A percentile compares a stretch with the other conserved stretches of the same genome.
phyloP scores from a whole-genome alignment of 2,113 vertebrate genomes.

The Elanoides forficatus region DNA sequence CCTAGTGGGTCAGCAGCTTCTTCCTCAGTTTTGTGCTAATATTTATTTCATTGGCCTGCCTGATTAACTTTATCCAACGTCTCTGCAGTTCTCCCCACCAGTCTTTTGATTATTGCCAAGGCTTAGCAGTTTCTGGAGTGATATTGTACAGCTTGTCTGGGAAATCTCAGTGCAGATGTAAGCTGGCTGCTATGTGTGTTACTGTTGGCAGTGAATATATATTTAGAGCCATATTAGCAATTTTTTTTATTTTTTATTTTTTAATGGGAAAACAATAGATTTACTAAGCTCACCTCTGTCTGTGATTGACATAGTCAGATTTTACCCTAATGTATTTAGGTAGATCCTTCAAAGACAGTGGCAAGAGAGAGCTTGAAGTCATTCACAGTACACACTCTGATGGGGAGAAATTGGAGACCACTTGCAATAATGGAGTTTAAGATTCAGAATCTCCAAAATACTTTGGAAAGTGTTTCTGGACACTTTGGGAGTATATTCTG shows the following conservation, averaged over 20 bases:
- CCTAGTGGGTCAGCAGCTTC: not conserved
- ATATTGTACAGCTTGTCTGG: conserved; percentile 24
- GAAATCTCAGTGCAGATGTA: conserved; percentile 47
- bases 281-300: not conserved
- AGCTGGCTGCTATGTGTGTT: conserved; percentile 30
- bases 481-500: not conserved
- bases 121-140: conserved; percentile 26
- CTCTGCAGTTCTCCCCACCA: not conserved
- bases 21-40: not conserved
- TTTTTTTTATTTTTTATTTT: not conserved
- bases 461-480: conserved; percentile 25
- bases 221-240: not conserved
- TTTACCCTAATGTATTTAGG: not conserved
- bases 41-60: not conserved
- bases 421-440: not conserved
- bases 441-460: not conserved
- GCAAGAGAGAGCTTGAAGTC: not conserved
- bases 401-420: not conserved
- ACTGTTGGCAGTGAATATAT: conserved; percentile 20
- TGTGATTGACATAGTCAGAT: not conserved
- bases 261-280: not conserved
- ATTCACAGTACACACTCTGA: not conserved
- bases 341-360: not conserved
- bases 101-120: conserved; percentile 18
- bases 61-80: not conserved